These are phyloP conservation scores for Saccopteryx bilineata DNA, from an alignment of 2,113 vertebrate genomes.

Conservation along the genomic window DNA sequence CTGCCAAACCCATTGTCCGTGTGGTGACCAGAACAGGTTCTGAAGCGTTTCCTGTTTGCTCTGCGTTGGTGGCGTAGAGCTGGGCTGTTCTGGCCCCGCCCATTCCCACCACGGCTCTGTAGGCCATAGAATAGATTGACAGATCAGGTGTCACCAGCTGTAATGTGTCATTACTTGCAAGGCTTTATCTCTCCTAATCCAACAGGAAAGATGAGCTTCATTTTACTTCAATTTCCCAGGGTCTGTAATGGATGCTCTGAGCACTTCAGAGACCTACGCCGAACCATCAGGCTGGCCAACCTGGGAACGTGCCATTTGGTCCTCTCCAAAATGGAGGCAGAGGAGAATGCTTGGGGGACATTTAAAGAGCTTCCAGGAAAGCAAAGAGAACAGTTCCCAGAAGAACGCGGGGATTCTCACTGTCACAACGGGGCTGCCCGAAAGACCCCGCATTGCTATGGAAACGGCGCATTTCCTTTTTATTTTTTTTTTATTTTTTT, in stretches of 20 bases:
- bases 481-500: conserved; percentile 84
- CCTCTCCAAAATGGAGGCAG: conserved; percentile 70
- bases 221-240: neutral
- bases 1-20: neutral
- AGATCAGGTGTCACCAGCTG: neutral
- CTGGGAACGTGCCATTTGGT: conserved; percentile 67
- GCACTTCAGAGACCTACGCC: conserved; percentile 31
- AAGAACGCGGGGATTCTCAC: conserved; percentile 80
- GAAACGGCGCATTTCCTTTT: conserved; percentile 87
- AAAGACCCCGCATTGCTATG: conserved; percentile 88
- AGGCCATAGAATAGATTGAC: neutral
- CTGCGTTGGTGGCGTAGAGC: neutral
- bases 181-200: neutral
- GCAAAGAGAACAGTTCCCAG: conserved; percentile 81
- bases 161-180: neutral
- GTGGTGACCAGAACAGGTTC: neutral
- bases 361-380: conserved; percentile 76
- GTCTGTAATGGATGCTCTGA: neutral
- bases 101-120: neutral
- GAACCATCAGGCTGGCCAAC: conserved; percentile 69
- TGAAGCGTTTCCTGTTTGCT: neutral
- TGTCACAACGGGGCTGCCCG: conserved; percentile 85
- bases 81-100: neutral
- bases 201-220: neutral
- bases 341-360: conserved; percentile 53